Conservation (phyloP, 2,888 invertebrate species). For the Acrobasis consociella region DNA sequence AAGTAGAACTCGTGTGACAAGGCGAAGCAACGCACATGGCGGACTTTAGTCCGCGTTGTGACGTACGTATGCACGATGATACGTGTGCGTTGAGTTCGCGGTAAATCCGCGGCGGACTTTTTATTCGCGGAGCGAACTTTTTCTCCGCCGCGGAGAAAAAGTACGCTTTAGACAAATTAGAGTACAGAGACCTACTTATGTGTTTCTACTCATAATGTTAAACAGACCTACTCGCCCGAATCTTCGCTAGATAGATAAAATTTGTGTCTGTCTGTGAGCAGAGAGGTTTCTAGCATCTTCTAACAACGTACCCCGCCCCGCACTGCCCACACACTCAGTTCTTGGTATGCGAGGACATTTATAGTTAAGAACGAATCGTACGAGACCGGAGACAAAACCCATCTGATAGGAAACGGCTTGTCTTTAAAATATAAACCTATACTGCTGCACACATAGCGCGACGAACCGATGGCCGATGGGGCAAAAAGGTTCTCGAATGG, state of each 20-base stretch:
- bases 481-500: no score
- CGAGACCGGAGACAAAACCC: constrained; percentile 40
- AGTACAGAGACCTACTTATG: neutral
- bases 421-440: constrained; percentile 48
- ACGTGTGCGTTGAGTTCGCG: no score
- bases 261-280: neutral
- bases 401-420: constrained; percentile 30
- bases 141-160: no score
- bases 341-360: constrained; percentile 42
- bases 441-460: constrained; percentile 54
- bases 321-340: constrained; percentile 46
- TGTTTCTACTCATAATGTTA: neutral
- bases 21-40: no score
- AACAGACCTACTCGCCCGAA: neutral
- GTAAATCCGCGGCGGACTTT: no score
- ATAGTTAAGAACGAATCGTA: constrained; percentile 44
- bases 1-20: no score
- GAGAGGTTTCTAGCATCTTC: neutral
- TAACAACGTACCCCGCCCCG: constrained; percentile 40
- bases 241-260: neutral
- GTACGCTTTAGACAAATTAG: no score
- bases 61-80: no score
- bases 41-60: no score
- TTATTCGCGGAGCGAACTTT: no score
- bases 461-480: no score